Base-by-base conservation (phyloP, 1,140 invertebrate genomes). In the Pantala flavescens region DNA sequence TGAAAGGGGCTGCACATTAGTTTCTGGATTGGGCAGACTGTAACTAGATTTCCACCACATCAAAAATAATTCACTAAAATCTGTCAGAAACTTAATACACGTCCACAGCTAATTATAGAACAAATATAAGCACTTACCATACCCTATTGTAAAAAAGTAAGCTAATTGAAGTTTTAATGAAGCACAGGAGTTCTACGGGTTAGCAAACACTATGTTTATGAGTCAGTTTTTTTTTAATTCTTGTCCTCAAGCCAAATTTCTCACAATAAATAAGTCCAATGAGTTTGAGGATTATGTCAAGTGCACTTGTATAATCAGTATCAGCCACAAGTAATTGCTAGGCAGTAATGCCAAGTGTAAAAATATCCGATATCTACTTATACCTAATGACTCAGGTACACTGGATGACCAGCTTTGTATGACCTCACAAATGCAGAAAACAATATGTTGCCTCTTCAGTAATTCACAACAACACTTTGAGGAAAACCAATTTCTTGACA, bases 341-440 rank as follows among this genome's bases (percentile, higher is more conserved):
- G 49, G 49, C 49, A 63, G 28, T 63, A 21, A 19, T 63, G 49
- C 49, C 49, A 19, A 19, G 49, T 63, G 49, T 63, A 63, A 63
- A 63, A 63, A 63, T 63, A 63, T 19, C n/a, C n/a, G 12, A 7
- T 7, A 19, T 63, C 49, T 63, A 63, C 49, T 19, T 63, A 63
- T 63, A 63, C 49, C 49, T 19, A 63, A 63, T 63, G 49, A 63
- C 49, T 63, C 49, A 63, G 49, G 49, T 63, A 63, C 49, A 63
- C 49, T 63, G 49, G 49, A 63, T 63, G 49, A 63, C 49, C 49
- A 63, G 14, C 12, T 19, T 7, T 63, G n/a, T 19, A 63, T 63
- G 49, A 63, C 49, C 49, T 63, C 49, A 63, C 49, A 63, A 63
- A 21, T 63, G 49, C 12, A 12, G 49, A 21, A 63, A 63, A 63